Percentiles rank a stretch among this genome's conserved stretches.
Conservation (phyloP, 2,113 vertebrate genomes). For the Limnothrissa miodon region DNA sequence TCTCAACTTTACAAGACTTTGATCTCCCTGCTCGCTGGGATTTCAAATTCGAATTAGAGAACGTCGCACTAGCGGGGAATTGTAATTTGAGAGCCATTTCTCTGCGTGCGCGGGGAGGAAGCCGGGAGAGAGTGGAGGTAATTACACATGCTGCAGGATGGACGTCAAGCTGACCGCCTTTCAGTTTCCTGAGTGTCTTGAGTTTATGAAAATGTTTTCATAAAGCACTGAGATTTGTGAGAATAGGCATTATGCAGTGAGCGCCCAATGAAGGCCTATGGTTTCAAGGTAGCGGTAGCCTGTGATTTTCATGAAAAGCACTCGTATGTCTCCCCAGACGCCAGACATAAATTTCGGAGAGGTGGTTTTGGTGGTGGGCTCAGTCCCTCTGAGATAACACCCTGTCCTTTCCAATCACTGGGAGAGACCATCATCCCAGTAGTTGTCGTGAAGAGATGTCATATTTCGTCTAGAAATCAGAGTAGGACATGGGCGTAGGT, state of each 20-base stretch:
- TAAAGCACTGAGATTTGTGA: slow-evolving; percentile 39
- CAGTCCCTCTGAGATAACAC: background rate
- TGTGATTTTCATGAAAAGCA: slow-evolving; percentile 47
- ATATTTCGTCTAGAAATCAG: background rate
- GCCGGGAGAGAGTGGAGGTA: slow-evolving; percentile 32
- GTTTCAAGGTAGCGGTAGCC: background rate
- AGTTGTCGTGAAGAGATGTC: background rate
- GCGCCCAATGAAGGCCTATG: background rate
- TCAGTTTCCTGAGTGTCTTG: slow-evolving; percentile 16
- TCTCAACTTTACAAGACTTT: slow-evolving; percentile 67
- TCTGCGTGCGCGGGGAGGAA: slow-evolving; percentile 31
- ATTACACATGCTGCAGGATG: slow-evolving; percentile 48
- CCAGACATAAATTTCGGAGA: slow-evolving; percentile 5
- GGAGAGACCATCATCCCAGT: background rate
- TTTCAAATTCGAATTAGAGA: slow-evolving; percentile 44
- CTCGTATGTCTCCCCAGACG: slow-evolving; percentile 33
- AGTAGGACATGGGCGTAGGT: too few species aligned
- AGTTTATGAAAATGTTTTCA: slow-evolving; percentile 31
- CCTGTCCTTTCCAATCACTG: background rate
- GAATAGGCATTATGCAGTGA: slow-evolving; percentile 17
- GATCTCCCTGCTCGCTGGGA: slow-evolving; percentile 53
- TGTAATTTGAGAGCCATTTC: slow-evolving; percentile 47
- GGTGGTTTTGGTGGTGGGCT: background rate
- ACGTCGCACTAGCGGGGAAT: slow-evolving; percentile 41
- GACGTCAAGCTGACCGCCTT: slow-evolving; percentile 32